These are phyloP conservation scores for Hyphantria cunea DNA, from an alignment of 1,140 invertebrate genomes.

Conservation along the genomic window DNA sequence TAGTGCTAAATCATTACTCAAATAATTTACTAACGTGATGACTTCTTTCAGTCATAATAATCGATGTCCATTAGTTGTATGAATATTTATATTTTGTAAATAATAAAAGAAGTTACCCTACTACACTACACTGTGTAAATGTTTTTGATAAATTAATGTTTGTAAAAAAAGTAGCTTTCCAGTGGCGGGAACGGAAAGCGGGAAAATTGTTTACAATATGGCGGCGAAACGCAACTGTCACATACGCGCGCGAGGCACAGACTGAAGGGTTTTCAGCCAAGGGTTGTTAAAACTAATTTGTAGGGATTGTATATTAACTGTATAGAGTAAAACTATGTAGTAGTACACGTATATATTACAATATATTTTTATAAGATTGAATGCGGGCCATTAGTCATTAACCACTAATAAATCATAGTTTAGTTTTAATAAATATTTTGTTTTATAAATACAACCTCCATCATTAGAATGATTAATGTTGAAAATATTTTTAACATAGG, in stretches of 20 bases:
- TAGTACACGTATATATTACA: background rate
- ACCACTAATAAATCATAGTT: background rate
- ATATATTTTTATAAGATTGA: background rate
- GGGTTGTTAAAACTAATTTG: slow-evolving; percentile 17
- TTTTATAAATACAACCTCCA: background rate
- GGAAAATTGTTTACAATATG: slow-evolving; percentile 49
- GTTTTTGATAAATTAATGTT: background rate
- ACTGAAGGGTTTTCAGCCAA: slow-evolving; percentile 44
- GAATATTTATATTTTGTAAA: background rate
- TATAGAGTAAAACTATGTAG: background rate
- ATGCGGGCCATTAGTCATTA: background rate
- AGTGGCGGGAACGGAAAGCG: slow-evolving; percentile 45
- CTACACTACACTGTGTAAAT: background rate
- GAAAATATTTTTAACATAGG: no score
- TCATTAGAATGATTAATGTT: background rate
- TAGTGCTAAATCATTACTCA: slow-evolving; percentile 1
- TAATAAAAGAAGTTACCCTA: background rate
- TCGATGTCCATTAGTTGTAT: slow-evolving; percentile 19
- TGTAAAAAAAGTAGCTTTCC: background rate
- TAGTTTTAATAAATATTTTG: background rate
- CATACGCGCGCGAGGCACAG: slow-evolving; percentile 48
- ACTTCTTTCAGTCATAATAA: slow-evolving; percentile 26
- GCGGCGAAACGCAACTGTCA: slow-evolving; percentile 43
- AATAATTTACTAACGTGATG: slow-evolving; percentile 16
- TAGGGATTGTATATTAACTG: slow-evolving; percentile 18